Base-by-base conservation (phyloP, 2,888 invertebrate genomes). In the Caenorhabditis macrosperma region DNA sequence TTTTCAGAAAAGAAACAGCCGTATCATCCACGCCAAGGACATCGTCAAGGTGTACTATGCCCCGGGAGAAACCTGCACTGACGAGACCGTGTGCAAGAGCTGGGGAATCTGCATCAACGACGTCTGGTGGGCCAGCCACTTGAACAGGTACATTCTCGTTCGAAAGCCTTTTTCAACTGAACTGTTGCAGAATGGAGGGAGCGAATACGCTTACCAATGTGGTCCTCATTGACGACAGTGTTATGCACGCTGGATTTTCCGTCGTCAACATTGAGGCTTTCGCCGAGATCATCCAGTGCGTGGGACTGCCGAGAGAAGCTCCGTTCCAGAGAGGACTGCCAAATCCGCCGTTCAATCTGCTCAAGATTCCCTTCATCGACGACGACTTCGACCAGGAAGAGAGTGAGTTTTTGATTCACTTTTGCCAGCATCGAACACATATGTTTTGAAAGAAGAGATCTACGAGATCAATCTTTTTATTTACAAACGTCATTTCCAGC, bases 81-180 rank as follows among this genome's bases (percentile, higher is more conserved):
- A 79, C 28, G 20, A 46, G 6, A 59, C 68, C 7, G n/a, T 67
- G 0, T 67, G 69, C 60, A 83, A 83, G 44, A 55, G 57, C 17
- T 83, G 83, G 83, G 83, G 83, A 20, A 75, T 82, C 55, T 72
- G 77, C 10, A 35, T 63, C 7, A 83, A 83, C 38, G 71, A 82
- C 52, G 78, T 83, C 12, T 83, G 83, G 83, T 83, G 83, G 83
- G 80, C 81, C 2, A 83, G 83, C 41, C 83, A 83, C 41, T 38
- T 71, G 17, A 82, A 80, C 50, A 59, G 83, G 83, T 83, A 20
- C 20, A 30, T 30, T n/a, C n/a, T n/a, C n/a, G n/a, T 35, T 50
- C 12, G 12, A 24, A 46, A 68, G n/a, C 5, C 6, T 46, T 46
- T 46, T 48, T n/a, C 12, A n/a, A n/a, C n/a, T n/a, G n/a, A n/a